Percentiles rank a stretch among this genome's conserved stretches.
Evolutionary conservation across 2,113 vertebrate species (phyloP).

Genomic region (Corydoras maculifer): DNA sequence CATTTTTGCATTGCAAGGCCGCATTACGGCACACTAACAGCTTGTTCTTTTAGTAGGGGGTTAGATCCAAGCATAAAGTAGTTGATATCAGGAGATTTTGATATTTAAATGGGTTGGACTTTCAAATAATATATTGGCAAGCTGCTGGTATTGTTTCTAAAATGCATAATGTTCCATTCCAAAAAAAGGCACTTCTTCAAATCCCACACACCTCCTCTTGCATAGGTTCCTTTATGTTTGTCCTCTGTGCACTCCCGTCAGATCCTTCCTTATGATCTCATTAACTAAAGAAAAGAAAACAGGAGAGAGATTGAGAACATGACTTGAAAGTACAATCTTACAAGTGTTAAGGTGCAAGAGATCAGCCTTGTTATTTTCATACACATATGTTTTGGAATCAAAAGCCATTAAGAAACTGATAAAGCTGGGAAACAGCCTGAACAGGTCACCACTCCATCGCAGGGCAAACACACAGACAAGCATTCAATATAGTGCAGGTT

Average conservation of each 20-base stretch:
- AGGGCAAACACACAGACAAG: no score
- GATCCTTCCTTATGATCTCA: slow-evolving; percentile 98
- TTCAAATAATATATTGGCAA: neutral
- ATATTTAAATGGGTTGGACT: slow-evolving; percentile 9
- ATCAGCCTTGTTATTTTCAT: no score
- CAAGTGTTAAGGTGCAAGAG: no score
- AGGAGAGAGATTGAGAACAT: slow-evolving; percentile 22
- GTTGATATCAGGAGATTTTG: slow-evolving; percentile 13
- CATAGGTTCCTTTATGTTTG: slow-evolving; percentile 77
- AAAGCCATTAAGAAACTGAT: no score
- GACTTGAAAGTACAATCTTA: slow-evolving; percentile 4
- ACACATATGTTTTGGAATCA: no score
- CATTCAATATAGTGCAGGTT: no score
- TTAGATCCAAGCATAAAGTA: slow-evolving; percentile 13
- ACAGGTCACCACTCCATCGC: no score
- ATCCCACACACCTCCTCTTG: slow-evolving; percentile 49
- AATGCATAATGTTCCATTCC: neutral
- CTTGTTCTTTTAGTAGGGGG: neutral
- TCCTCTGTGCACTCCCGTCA: slow-evolving; percentile 84
- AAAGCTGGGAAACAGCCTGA: no score
- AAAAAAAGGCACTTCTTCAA: slow-evolving; percentile 7
- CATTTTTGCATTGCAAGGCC: slow-evolving; percentile 12
- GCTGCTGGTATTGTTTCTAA: slow-evolving; percentile 1
- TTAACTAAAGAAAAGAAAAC: slow-evolving; percentile 78
- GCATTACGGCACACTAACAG: no score